A percentile compares a stretch with the other conserved stretches of the same genome.
phyloP scores from a whole-genome alignment of 2,113 vertebrate genomes.

The Sialia sialis region DNA sequence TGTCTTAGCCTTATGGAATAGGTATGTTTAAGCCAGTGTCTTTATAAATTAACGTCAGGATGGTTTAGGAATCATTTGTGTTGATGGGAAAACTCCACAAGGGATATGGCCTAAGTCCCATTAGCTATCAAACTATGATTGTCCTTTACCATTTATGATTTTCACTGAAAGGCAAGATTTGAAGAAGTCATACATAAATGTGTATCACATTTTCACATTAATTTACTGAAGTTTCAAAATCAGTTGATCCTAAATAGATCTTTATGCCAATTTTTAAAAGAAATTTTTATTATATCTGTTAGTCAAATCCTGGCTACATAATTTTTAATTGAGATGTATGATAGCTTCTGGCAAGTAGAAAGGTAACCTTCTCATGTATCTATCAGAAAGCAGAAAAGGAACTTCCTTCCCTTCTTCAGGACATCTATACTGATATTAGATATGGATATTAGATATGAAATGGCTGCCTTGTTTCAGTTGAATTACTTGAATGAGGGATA shows the following conservation, averaged over 20 bases:
- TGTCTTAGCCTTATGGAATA: not conserved
- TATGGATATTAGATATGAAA: not conserved
- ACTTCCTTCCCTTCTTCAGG: not conserved
- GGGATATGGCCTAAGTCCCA: not conserved
- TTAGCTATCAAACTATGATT: not conserved
- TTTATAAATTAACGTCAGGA: not conserved
- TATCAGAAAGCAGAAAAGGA: not conserved
- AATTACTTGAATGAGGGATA: not conserved
- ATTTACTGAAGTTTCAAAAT: not conserved
- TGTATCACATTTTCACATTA: not conserved
- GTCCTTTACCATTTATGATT: not conserved
- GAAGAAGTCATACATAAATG: not conserved
- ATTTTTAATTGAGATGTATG: not conserved
- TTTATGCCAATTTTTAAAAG: not conserved
- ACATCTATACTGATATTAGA: not conserved
- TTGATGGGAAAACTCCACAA: not conserved
- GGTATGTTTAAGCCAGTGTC: not conserved
- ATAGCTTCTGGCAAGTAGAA: not conserved
- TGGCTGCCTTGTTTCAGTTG: not conserved
- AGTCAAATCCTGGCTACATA: not conserved
- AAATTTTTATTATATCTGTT: not conserved
- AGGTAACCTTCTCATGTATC: not conserved
- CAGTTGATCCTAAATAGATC: not conserved
- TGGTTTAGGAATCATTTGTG: not conserved
- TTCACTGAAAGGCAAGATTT: not conserved